Base-by-base conservation (phyloP, 1,140 invertebrate species). In the silkworm (Bombyx mori) region DNA sequence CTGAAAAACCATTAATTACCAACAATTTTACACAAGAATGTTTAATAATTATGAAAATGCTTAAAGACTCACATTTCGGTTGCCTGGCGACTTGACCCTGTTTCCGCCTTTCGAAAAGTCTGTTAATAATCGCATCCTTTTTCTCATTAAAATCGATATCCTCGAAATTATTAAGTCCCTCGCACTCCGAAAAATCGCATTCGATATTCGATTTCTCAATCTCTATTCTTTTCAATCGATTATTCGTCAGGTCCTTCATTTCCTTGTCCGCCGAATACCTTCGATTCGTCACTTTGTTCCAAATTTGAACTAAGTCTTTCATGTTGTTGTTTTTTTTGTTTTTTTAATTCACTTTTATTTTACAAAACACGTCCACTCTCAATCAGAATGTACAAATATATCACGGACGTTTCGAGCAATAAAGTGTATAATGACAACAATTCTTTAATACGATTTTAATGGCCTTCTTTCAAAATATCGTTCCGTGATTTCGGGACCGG, bases 241-340 rank as follows among this genome's bases (percentile, higher is more conserved):
- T 82, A 46, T 71, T 65, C 6, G 76, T 55, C 6, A 83, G 61
- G n/a, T 86, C 82, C 18, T 71, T 60, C 22, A 83, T 59, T 56
- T 80, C 74, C 54, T 72, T 62, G 5, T 77, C 72, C 0, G 81
- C 66, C 3, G 89, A 81, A 64, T 90, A 91, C 6, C 78, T 78
- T 10, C 83, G 66, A 0, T 85, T 86, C 6, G 88, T 77, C 6
- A 91, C 69, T 26, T 83, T 72, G 26, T 81, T 88, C 89, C 90
- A 91, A 60, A 91, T 89, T 65, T 88, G 81, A 44, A 85, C 79
- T 7, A 90, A 64, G 54, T 91, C 90, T 72, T 91, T 91, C 90
- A 91, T 91, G 68, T 73, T 81, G 22, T 57, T 44, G 46, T 43
- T 44, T 55, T 60, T 44, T 52, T 35, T 56, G 43, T 44, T 55